Evolutionary conservation across 2,888 invertebrate genomes (phyloP), one percentile per base, ranked within the genome.

Genomic region (Hypselothyrea guttata): DNA sequence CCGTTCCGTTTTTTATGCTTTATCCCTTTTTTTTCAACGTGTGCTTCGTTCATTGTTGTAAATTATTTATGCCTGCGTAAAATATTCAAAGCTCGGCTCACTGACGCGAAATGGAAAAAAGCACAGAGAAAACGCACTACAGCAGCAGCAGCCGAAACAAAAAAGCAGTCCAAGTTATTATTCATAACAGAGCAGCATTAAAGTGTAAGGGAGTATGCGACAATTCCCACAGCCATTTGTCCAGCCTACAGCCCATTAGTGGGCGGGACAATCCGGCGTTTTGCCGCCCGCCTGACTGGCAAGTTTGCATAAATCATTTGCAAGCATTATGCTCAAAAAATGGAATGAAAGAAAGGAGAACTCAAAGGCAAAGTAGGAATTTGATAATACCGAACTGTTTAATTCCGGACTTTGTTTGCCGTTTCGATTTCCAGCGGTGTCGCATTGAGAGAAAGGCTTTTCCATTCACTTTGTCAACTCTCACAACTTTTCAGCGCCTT

Each of bases 131-230:
- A 64, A 65, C 62, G 69, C 64, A 75, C 71, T 69, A 72, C 60
- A 63, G 46, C 58, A 38, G n/a, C 38, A 42, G 38, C 35, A 38
- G 58, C 42, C 44, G 54, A 52, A 63, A 61, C 49, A 60, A 66
- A 78, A 22, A 71, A 73, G 58, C 60, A 73, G 78, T 76, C 73
- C 73, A 75, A 84, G 88, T 87, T 87, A 87, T 87, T 88, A 88
- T 88, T 88, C 88, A 88, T 87, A 87, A 87, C 86, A 77, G 85
- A 86, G 77, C 75, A 83, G 85, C 83, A 83, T 81, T 79, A 83
- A 77, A 83, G 81, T 76, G 75, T 79, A 73, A 70, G 71, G 84
- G 77, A 78, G 84, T 72, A 68, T 85, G 81, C 85, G 81, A 81
- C 85, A 84, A 76, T 85, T 79, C 84, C 85, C 81, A 83, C 74